Percentiles rank a stretch among this genome's conserved stretches.
Evolutionary conservation across 2,113 vertebrate species (phyloP).

Genomic region (Indicator maculatus): DNA sequence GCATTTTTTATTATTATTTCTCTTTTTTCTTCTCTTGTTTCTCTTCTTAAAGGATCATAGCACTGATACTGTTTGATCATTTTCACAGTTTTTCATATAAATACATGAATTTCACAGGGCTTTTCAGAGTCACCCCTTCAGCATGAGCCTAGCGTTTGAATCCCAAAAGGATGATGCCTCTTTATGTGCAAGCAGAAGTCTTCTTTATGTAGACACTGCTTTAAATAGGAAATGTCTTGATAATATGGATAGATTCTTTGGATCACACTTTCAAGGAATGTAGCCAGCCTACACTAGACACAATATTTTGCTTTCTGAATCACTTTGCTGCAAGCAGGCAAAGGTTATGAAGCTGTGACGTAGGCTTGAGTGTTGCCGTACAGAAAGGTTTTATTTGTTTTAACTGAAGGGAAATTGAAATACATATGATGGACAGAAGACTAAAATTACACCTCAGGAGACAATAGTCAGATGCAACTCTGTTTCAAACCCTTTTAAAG

Average conservation of each 20-base stretch:
- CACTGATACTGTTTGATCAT: not conserved
- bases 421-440: not conserved
- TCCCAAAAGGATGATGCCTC: not conserved
- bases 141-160: not conserved
- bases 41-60: not conserved
- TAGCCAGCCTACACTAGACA: not conserved
- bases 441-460: not conserved
- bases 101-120: not conserved
- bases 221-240: not conserved
- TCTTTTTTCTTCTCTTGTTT: fast-evolving
- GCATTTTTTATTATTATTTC: not conserved
- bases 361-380: not conserved
- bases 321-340: not conserved
- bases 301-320: not conserved
- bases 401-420: not conserved
- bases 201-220: not conserved
- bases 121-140: not conserved
- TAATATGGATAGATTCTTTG: not conserved
- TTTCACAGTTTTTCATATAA: not conserved
- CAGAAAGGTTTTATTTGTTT: not conserved
- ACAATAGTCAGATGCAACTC: not conserved
- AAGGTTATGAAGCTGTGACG: not conserved
- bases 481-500: not conserved
- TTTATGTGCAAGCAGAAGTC: not conserved
- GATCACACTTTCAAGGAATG: not conserved